Evolutionary conservation across 1,140 invertebrate species (phyloP), one percentile per base, ranked within the genome.

Genomic region (Procambarus virginalis): DNA sequence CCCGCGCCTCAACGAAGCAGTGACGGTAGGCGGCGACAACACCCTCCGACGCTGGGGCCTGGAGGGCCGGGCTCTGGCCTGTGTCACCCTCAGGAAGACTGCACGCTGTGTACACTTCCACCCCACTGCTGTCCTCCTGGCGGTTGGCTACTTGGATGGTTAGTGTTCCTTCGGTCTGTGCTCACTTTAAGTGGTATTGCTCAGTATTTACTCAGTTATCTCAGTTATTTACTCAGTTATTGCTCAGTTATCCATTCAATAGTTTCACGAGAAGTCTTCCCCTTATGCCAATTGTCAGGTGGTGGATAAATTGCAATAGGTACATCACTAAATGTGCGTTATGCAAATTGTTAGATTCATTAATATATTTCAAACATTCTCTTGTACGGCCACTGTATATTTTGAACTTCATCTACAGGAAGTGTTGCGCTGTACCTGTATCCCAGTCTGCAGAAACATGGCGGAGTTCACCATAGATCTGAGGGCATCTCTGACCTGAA

Each of bases 111-210:
- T 92, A 12, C 83, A 91, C 84, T 91, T 87, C 70, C 90, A 91
- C 48, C 86, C 90, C 14, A 46, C 64, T n/a, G 92, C 77, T 6
- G 60, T 58, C 4, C 75, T 89, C 6, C 45, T 92, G 45, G 90
- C 73, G 2, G 58, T 92, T 76, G 92, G 92, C 0, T 92, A 90
- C 64, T 76, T 92, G 9, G 92, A 92, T 68, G 92, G 92, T 92
- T 60, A 64, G 22, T 68, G 12, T 64, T 9, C 20, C 60, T 17
- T 64, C 20, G 14, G 4, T 20, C 60, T 64, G 8, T 55, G 8
- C 51, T 55, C 51, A 55, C 8, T 34, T 34, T 34, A 34, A 34
- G 34, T 34, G 34, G 34, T 34, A 34, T 34, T 34, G 1, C 34
- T 34, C 34, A 1, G 34, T 34, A 34, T 34, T 34, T 34, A 34